These are phyloP conservation scores for Tenrec ecaudatus DNA, from an alignment of 2,113 vertebrate genomes.

Conservation along the genomic window DNA sequence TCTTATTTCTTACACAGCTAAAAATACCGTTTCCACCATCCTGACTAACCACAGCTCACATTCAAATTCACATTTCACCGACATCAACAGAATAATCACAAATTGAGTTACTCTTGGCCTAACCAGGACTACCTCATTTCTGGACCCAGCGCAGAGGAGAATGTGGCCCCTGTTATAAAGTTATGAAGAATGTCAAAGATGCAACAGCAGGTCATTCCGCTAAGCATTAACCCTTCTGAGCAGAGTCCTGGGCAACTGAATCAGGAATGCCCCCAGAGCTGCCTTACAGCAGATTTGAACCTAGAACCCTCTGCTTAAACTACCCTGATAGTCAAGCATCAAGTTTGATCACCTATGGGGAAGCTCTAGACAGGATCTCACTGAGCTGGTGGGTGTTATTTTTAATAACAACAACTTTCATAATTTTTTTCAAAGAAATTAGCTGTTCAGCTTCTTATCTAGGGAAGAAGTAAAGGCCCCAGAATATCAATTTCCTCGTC, in stretches of 20 bases:
- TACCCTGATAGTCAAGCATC: background rate
- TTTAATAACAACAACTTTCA: conserved; percentile 27
- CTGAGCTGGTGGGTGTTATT: conserved; percentile 1
- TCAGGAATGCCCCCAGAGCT: too few relatives aligned
- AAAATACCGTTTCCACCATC: background rate
- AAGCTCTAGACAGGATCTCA: background rate
- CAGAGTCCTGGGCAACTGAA: too few relatives aligned
- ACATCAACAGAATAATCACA: background rate
- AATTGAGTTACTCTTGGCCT: background rate
- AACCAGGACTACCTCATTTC: background rate
- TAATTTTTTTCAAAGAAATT: background rate
- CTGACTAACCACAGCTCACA: background rate
- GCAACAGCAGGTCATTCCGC: background rate
- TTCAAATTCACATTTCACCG: background rate
- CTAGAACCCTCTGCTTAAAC: background rate
- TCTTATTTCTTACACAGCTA: background rate
- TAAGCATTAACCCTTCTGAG: background rate
- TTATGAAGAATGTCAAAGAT: background rate
- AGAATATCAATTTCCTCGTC: background rate
- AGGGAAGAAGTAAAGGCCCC: background rate
- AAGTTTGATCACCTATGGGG: background rate
- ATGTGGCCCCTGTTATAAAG: background rate
- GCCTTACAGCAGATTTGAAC: background rate
- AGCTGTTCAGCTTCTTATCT: background rate
- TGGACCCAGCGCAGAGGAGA: background rate